Evolutionary conservation across 2,113 vertebrate species (phyloP).

Genomic region (Campylorhamphus procurvoides): DNA sequence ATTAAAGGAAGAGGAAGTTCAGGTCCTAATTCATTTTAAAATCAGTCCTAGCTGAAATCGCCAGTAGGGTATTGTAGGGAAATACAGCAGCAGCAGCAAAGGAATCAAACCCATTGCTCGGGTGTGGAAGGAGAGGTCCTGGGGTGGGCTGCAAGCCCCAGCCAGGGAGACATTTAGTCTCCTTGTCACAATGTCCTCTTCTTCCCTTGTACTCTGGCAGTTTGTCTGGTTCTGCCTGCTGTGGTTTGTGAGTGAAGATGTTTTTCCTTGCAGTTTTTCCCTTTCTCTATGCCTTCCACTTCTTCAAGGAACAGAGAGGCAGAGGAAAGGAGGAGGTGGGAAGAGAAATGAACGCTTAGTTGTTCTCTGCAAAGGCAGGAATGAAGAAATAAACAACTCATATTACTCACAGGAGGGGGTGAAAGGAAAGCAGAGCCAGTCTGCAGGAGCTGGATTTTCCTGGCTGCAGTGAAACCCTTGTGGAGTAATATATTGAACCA

Average conservation of each 20-base stretch:
- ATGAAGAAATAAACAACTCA: constrained; percentile 57
- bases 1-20: neutral
- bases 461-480: constrained; percentile 3
- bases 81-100: neutral
- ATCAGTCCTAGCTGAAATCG: neutral
- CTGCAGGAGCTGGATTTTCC: constrained; percentile 36
- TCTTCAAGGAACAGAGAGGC: neutral
- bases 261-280: neutral
- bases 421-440: constrained; percentile 35
- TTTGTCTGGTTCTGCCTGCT: neutral
- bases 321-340: neutral
- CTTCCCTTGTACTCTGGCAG: rapidly evolving
- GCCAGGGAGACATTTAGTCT: neutral
- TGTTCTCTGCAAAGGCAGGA: constrained; percentile 16
- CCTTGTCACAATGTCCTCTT: neutral
- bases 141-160: neutral
- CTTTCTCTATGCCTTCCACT: neutral
- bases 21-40: neutral
- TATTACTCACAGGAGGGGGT: constrained; percentile 39
- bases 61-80: neutral
- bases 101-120: neutral
- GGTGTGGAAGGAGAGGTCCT: neutral
- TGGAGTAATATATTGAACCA: neutral
- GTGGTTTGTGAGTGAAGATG: neutral
- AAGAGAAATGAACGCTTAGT: constrained; percentile 12